These are phyloP conservation scores for Girardinichthys multiradiatus DNA, from an alignment of 2,113 vertebrate species.

Conservation along the genomic window DNA sequence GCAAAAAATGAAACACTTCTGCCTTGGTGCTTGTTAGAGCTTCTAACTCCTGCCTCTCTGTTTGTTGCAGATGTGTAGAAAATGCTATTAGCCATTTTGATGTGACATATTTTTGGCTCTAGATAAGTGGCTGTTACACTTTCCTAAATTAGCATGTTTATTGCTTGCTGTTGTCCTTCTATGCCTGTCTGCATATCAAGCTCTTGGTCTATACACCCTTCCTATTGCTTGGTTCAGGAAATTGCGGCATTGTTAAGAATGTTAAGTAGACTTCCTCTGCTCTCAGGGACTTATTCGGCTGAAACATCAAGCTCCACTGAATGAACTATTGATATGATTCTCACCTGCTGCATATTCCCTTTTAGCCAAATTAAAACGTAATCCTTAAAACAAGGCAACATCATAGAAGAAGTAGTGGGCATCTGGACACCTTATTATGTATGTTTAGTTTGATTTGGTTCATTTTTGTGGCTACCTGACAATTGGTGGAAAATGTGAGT, in stretches of 20 bases:
- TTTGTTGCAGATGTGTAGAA: slow-evolving; percentile 53
- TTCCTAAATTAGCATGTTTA: slow-evolving; percentile 82
- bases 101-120: slow-evolving; percentile 50
- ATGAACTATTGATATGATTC: slow-evolving; percentile 50
- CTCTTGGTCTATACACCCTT: slow-evolving; percentile 48
- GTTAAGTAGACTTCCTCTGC: slow-evolving; percentile 63
- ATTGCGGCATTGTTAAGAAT: slow-evolving; percentile 64
- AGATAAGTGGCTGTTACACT: slow-evolving; percentile 74
- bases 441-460: not conserved
- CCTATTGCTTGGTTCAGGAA: slow-evolving; percentile 67
- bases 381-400: not conserved
- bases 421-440: not conserved
- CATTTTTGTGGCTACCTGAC: not conserved
- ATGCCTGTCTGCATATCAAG: slow-evolving; percentile 79
- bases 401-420: not conserved
- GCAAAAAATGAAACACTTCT: slow-evolving; percentile 50
- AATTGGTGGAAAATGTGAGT: not conserved
- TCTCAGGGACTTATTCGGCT: slow-evolving; percentile 32
- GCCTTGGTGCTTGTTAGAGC: slow-evolving; percentile 26
- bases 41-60: slow-evolving; percentile 31
- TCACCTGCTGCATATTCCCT: slow-evolving; percentile 25
- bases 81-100: slow-evolving; percentile 58
- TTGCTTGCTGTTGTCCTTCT: slow-evolving; percentile 75
- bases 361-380: slow-evolving; percentile 42
- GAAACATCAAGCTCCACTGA: slow-evolving; percentile 51